Evolutionary conservation across 2,888 invertebrate species (phyloP).

Genomic region (Cataglyphis albicans): DNA sequence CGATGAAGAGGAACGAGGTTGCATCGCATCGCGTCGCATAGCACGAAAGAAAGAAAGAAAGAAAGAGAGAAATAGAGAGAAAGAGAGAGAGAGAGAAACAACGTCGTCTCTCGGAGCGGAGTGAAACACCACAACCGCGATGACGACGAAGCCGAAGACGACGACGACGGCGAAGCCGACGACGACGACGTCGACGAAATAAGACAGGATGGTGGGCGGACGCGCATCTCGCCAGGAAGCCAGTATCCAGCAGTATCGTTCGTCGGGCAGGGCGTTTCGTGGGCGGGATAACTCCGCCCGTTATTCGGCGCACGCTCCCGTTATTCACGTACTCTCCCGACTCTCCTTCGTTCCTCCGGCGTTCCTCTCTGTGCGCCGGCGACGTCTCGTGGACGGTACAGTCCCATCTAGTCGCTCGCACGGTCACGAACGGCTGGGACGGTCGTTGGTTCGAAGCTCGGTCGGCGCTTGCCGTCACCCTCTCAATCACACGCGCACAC

Average conservation of each 20-base stretch:
- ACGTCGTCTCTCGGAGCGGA: background rate
- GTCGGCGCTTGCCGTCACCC: slow-evolving; percentile 55
- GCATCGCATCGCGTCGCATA: slow-evolving; percentile 43
- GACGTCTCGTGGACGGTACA: slow-evolving; percentile 66
- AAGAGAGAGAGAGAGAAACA: background rate
- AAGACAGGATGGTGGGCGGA: slow-evolving; percentile 59
- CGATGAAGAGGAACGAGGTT: slow-evolving; percentile 53
- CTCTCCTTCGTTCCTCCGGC: slow-evolving; percentile 50
- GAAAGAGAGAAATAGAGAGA: too few relatives aligned
- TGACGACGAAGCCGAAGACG: slow-evolving; percentile 41
- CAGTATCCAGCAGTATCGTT: slow-evolving; percentile 48
- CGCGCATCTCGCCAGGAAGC: background rate
- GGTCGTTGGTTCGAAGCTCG: slow-evolving; percentile 59
- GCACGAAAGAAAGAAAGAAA: background rate
- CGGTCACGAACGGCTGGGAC: slow-evolving; percentile 66
- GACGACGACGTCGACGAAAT: slow-evolving; percentile 43
- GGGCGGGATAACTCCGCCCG: slow-evolving; percentile 59
- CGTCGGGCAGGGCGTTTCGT: slow-evolving; percentile 58
- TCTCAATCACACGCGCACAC: slow-evolving; percentile 39
- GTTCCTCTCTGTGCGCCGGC: slow-evolving; percentile 41
- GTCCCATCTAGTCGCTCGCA: slow-evolving; percentile 76
- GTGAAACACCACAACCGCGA: background rate
- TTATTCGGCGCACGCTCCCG: slow-evolving; percentile 68
- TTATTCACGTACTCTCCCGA: slow-evolving; percentile 61
- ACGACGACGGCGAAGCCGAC: slow-evolving; percentile 43